These are phyloP conservation scores for Tachysurus fulvidraco DNA, from an alignment of 2,113 vertebrate species.

Conservation along the genomic window DNA sequence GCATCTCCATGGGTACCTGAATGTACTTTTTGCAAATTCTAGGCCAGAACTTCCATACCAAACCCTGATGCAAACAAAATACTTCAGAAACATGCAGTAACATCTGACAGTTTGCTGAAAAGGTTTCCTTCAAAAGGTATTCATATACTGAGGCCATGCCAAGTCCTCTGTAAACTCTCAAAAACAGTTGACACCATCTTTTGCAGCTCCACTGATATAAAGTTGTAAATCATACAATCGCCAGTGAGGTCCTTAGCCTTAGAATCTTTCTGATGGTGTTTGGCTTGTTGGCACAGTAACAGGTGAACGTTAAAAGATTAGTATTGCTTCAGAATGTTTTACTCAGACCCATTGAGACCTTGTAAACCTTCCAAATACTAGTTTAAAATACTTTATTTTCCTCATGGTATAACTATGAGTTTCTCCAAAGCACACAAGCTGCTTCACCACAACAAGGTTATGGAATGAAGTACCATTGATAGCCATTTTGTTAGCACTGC, in stretches of 20 bases:
- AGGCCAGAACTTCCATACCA: not conserved
- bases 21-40: not conserved
- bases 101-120: not conserved
- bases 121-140: not conserved
- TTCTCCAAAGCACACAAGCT: not conserved
- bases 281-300: not conserved
- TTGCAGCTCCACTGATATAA: not conserved
- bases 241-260: not conserved
- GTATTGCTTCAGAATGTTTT: not conserved
- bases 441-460: not conserved
- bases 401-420: not conserved
- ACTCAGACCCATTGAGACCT: not conserved
- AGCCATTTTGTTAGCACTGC: not conserved
- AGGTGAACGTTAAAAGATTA: not conserved
- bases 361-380: not conserved
- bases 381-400: not conserved
- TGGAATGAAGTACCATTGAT: not conserved
- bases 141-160: not conserved
- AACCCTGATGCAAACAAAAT: not conserved
- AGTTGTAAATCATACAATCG: not conserved
- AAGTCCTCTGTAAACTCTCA: not conserved
- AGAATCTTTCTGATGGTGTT: slow-evolving; percentile 8
- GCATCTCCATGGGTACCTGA: not conserved
- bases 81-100: not conserved
- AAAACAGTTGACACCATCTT: not conserved